Conservation (phyloP, 2,888 invertebrate genomes). For the Agrochola circellaris region DNA sequence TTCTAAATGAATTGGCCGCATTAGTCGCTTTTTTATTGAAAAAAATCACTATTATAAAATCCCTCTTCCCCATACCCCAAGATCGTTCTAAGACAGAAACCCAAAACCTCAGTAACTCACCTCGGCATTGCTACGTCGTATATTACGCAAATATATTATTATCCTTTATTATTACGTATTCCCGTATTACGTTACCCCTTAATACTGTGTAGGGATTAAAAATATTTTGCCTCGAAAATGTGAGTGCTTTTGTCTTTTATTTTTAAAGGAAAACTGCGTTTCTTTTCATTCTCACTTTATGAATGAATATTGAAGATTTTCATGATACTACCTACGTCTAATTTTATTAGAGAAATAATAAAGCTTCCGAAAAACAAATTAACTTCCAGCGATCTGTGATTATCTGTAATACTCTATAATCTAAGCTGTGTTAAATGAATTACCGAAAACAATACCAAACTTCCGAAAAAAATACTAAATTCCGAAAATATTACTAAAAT, state of each 20-base stretch:
- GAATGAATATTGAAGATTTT: not conserved
- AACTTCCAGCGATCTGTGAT: too few species aligned
- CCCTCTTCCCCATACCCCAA: not conserved
- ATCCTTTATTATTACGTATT: constrained; percentile 35
- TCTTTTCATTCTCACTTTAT: too few species aligned
- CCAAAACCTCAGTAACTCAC: constrained; percentile 14
- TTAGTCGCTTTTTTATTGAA: not conserved
- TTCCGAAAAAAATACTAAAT: too few species aligned
- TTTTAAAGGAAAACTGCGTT: not conserved
- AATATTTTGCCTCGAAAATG: constrained; percentile 22
- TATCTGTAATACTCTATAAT: too few species aligned
- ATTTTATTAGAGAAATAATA: too few species aligned
- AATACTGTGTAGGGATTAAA: constrained; percentile 31
- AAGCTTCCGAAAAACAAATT: too few species aligned
- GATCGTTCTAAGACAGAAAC: not conserved
- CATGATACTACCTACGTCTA: too few species aligned
- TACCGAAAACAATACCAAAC: too few species aligned
- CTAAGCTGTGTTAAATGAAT: too few species aligned
- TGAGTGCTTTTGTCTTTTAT: not conserved
- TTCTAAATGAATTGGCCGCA: too few species aligned
- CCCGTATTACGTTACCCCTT: constrained; percentile 35
- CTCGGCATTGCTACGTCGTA: constrained; percentile 16
- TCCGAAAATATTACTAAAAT: too few species aligned
- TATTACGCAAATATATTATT: constrained; percentile 36
- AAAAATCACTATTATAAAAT: not conserved